phyloP scores from a whole-genome alignment of 2,113 vertebrate genomes.

The Gopherus evgoodei region DNA sequence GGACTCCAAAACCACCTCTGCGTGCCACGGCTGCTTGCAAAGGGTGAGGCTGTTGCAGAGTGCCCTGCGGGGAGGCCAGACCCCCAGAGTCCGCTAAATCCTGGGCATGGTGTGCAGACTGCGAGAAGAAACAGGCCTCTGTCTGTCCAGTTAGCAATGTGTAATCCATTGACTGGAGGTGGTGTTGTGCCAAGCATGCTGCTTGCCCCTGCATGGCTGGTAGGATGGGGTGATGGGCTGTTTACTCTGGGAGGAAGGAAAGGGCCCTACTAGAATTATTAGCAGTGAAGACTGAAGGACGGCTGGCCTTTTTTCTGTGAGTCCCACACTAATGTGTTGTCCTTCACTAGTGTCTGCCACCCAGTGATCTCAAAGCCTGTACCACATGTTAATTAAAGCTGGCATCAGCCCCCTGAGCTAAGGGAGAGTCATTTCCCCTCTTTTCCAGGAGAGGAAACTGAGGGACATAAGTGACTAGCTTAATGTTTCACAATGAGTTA shows the following conservation, averaged over 20 bases:
- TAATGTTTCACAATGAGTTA: neutral
- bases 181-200: neutral
- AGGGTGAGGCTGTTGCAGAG: slow-evolving; percentile 70
- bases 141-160: accelerated
- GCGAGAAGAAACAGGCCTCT: neutral
- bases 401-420: neutral
- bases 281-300: neutral
- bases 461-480: neutral
- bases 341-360: neutral
- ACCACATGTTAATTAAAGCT: neutral
- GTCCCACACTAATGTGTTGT: neutral
- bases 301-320: neutral
- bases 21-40: slow-evolving; percentile 54
- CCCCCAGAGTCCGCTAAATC: neutral
- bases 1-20: slow-evolving; percentile 65
- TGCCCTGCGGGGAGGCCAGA: neutral
- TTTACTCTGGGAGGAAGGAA: neutral
- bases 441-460: neutral
- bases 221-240: accelerated
- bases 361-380: neutral
- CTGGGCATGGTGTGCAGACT: neutral
- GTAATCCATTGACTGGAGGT: neutral
- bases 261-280: neutral
- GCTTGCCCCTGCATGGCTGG: neutral
- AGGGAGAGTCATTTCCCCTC: neutral